phyloP scores from a whole-genome alignment of 2,113 vertebrate genomes.

The Hylia prasina region DNA sequence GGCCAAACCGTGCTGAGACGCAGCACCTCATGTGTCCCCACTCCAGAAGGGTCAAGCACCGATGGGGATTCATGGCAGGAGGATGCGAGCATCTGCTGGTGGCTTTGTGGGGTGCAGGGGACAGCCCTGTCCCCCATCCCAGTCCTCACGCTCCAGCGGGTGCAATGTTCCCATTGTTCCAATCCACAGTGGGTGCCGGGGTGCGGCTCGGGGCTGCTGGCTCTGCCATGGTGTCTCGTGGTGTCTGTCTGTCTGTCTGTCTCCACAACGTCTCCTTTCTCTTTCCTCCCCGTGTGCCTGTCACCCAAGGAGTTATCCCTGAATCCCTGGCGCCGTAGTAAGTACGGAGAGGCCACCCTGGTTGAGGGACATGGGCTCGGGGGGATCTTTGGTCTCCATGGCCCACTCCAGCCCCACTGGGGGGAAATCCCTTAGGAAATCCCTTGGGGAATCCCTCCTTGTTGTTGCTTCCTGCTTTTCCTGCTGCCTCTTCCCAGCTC shows the following conservation, averaged over 20 bases:
- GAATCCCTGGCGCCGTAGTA: conserved; percentile 88
- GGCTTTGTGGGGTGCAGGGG: neutral
- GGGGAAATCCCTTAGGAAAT: neutral
- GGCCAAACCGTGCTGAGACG: accelerated
- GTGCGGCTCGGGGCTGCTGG: neutral
- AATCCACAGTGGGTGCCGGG: neutral
- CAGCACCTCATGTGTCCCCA: accelerated
- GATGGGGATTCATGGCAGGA: accelerated
- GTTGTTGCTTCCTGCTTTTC: neutral
- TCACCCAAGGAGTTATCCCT: conserved; percentile 82
- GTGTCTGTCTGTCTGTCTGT: conserved; percentile 55
- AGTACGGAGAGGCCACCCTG: conserved; percentile 78
- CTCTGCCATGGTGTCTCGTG: conserved; percentile 59
- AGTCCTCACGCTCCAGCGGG: accelerated
- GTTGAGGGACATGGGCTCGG: neutral
- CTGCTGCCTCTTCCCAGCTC: neutral
- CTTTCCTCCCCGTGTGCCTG: conserved; percentile 73
- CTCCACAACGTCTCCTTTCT: conserved; percentile 77
- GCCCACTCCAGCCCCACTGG: neutral
- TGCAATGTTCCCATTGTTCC: accelerated
- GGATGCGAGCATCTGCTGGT: accelerated
- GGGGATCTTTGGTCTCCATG: neutral
- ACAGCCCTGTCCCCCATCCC: neutral
- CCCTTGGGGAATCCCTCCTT: neutral
- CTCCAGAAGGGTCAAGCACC: accelerated